These are phyloP conservation scores for Orchestes rusci DNA, from an alignment of 2,888 invertebrate genomes.

Conservation along the genomic window DNA sequence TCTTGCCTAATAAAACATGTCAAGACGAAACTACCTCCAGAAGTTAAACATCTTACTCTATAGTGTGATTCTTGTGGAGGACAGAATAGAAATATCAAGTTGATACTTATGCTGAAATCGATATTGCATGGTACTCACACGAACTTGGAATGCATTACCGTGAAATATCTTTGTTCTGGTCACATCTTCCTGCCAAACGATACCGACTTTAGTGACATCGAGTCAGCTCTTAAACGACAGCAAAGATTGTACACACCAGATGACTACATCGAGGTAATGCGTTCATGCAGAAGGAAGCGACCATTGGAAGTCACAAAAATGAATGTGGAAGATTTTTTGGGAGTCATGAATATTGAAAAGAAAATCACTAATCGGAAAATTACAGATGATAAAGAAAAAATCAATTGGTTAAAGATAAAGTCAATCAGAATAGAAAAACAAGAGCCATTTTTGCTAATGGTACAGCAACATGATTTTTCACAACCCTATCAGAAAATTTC, in stretches of 20 bases:
- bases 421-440: constrained; percentile 1
- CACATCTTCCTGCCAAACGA: constrained; percentile 29
- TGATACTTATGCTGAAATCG: constrained; percentile 8
- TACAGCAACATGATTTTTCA: constrained; percentile 1
- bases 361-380: constrained; percentile 11
- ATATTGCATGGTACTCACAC: constrained; percentile 5
- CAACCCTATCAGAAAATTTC: no score
- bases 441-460: constrained; percentile 7
- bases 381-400: constrained; percentile 11
- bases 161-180: constrained; percentile 19
- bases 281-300: constrained; percentile 22
- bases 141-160: constrained; percentile 1
- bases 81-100: constrained; percentile 25
- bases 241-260: constrained; percentile 21
- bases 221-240: constrained; percentile 26
- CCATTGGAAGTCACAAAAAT: constrained; percentile 12
- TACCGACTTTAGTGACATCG: constrained; percentile 27
- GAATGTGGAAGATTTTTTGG: constrained; percentile 6
- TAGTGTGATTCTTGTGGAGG: constrained; percentile 18
- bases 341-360: constrained; percentile 9
- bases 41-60: constrained; percentile 14
- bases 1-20: constrained; percentile 26
- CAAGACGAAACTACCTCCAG: constrained; percentile 15
- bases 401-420: constrained; percentile 6
- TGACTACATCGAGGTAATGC: constrained; percentile 24